A percentile compares a stretch with the other conserved stretches of the same genome.
Conservation (phyloP, 2,888 invertebrate genomes). For the Ommatoiulus sabulosus region DNA sequence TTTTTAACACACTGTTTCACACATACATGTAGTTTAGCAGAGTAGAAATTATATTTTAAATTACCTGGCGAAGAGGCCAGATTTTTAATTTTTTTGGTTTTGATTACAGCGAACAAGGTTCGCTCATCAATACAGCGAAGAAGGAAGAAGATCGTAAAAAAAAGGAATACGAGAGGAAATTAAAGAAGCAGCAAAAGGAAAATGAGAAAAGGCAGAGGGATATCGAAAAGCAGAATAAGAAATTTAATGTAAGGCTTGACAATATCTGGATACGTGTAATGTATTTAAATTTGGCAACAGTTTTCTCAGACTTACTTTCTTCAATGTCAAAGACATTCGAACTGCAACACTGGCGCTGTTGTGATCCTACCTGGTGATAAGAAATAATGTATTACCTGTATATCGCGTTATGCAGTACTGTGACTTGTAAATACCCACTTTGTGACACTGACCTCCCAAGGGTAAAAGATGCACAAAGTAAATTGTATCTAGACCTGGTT, state of each 20-base stretch:
- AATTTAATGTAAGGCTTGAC: constrained; percentile 31
- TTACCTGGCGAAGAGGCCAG: not conserved
- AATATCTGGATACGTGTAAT: too few relatives aligned
- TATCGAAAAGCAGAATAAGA: constrained; percentile 52
- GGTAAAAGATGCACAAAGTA: too few relatives aligned
- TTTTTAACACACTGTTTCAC: too few relatives aligned
- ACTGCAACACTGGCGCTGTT: too few relatives aligned
- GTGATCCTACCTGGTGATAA: too few relatives aligned
- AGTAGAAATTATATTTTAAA: too few relatives aligned
- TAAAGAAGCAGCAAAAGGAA: constrained; percentile 54
- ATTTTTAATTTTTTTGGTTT: not conserved
- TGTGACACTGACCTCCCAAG: not conserved
- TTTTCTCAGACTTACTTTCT: too few relatives aligned
- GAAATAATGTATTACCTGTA: too few relatives aligned
- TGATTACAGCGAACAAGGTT: not conserved
- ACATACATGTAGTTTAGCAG: too few relatives aligned
- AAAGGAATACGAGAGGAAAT: constrained; percentile 5
- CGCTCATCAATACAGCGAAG: not conserved
- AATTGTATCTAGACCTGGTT: too few relatives aligned
- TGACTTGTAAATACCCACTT: not conserved
- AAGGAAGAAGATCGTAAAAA: constrained; percentile 17
- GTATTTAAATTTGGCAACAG: too few relatives aligned
- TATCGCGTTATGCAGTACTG: constrained; percentile 10
- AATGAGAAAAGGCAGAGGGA: constrained; percentile 53
- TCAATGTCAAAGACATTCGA: too few relatives aligned